A percentile compares a stretch with the other conserved stretches of the same genome.
Evolutionary conservation across 2,113 vertebrate genomes (phyloP).

Genomic region (Tragelaphus imberbis): DNA sequence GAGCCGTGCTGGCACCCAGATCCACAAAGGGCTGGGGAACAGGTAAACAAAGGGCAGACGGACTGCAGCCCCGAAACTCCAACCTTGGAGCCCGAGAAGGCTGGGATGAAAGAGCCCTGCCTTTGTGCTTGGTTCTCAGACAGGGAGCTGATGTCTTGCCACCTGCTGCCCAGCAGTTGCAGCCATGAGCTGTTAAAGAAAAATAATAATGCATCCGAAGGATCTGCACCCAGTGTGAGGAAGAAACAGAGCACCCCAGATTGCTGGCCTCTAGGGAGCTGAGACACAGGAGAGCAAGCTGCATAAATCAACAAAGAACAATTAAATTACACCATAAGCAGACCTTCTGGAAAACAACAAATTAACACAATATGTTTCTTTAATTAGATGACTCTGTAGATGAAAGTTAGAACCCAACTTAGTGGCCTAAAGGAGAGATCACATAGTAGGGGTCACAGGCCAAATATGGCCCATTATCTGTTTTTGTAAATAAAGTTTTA

Average conservation of each 20-base stretch:
- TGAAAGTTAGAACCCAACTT: background rate
- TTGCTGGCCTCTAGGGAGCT: accelerated
- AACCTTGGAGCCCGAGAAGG: background rate
- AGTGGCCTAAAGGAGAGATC: background rate
- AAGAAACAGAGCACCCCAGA: background rate
- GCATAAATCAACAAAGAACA: background rate
- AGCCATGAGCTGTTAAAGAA: background rate
- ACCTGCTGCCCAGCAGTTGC: accelerated
- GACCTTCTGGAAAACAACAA: background rate
- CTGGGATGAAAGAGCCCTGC: background rate
- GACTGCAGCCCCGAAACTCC: background rate
- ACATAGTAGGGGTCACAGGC: too few relatives aligned
- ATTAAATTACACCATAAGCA: accelerated
- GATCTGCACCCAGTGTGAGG: too few relatives aligned
- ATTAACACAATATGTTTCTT: background rate
- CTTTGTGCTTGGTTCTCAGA: background rate
- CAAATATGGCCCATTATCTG: background rate
- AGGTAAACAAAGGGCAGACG: background rate
- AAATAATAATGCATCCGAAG: accelerated
- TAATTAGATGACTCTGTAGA: too few relatives aligned
- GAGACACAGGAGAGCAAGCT: too few relatives aligned
- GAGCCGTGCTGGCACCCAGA: background rate
- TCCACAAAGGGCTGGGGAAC: background rate
- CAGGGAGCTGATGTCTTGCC: accelerated
- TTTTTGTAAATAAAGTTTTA: background rate